Conservation (phyloP, 2,797 vertebrate genomes). For the Tokudaia tokunoshimensis region DNA sequence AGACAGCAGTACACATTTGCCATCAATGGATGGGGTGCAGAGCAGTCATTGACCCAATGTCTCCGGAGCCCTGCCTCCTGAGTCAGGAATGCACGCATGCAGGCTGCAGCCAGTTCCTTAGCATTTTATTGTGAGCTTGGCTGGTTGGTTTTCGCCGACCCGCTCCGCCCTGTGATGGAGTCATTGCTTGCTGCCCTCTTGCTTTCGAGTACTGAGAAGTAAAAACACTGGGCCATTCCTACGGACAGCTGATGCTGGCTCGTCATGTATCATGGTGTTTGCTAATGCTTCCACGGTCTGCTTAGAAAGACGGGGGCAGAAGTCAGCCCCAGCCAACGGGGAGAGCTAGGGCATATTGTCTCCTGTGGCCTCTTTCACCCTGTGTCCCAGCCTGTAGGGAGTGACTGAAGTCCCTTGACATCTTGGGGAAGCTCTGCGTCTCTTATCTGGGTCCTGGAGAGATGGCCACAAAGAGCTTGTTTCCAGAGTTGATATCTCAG, state of each 20-base stretch:
- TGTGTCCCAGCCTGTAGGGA: neutral
- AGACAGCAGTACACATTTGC: neutral
- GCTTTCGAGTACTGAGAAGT: slow-evolving; percentile 46
- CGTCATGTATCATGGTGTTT: neutral
- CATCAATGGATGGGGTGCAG: neutral
- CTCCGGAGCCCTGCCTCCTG: neutral
- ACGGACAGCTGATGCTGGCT: neutral
- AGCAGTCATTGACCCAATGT: neutral
- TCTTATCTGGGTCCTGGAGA: neutral
- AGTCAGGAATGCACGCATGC: neutral
- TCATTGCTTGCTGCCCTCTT: neutral
- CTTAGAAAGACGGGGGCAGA: neutral
- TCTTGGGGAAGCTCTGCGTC: neutral
- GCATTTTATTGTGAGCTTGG: neutral
- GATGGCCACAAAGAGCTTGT: neutral
- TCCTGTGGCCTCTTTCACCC: neutral
- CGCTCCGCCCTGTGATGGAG: neutral
- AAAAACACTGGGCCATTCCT: neutral
- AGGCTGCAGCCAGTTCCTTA: neutral
- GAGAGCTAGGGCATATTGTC: neutral
- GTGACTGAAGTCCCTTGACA: neutral
- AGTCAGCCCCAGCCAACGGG: neutral
- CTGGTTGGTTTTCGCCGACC: neutral
- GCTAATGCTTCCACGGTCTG: too few species aligned
- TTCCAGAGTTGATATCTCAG: slow-evolving; percentile 9